Evolutionary conservation across 2,113 vertebrate species (phyloP).

Genomic region (Larimichthys polyactis): DNA sequence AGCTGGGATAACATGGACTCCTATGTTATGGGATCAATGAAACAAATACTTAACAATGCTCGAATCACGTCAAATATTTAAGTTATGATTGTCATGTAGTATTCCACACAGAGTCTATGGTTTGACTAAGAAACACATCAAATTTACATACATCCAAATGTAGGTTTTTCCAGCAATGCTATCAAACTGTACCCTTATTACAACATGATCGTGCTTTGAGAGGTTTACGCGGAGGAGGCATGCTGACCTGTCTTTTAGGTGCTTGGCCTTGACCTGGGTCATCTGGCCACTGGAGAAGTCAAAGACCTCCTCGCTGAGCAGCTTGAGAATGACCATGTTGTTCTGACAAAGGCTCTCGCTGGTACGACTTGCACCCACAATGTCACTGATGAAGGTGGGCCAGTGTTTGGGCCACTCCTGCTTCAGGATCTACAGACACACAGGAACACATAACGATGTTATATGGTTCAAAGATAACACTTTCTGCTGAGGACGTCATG

Average conservation of each 20-base stretch:
- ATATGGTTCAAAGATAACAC: background rate
- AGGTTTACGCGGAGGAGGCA: background rate
- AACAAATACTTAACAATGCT: background rate
- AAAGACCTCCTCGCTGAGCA: conserved; percentile 98
- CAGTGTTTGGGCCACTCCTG: conserved; percentile 99
- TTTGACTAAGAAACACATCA: background rate
- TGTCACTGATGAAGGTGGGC: conserved; percentile 99
- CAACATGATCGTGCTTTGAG: background rate
- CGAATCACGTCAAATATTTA: background rate
- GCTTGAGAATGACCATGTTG: conserved; percentile 98
- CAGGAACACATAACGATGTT: background rate
- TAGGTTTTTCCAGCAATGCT: background rate
- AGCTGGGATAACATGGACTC: background rate
- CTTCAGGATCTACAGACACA: conserved; percentile 90
- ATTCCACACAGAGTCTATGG: background rate
- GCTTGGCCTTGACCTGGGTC: conserved; percentile 98
- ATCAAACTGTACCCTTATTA: background rate
- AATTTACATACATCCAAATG: background rate
- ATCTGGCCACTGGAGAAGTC: conserved; percentile 99
- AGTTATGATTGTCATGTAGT: background rate
- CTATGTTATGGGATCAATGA: background rate
- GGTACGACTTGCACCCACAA: conserved; percentile 97
- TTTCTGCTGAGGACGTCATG: background rate
- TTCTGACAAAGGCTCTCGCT: conserved; percentile 99
- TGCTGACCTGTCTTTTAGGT: conserved; percentile 97